Conservation (phyloP, 1,140 invertebrate species). For the Sipha flava region DNA sequence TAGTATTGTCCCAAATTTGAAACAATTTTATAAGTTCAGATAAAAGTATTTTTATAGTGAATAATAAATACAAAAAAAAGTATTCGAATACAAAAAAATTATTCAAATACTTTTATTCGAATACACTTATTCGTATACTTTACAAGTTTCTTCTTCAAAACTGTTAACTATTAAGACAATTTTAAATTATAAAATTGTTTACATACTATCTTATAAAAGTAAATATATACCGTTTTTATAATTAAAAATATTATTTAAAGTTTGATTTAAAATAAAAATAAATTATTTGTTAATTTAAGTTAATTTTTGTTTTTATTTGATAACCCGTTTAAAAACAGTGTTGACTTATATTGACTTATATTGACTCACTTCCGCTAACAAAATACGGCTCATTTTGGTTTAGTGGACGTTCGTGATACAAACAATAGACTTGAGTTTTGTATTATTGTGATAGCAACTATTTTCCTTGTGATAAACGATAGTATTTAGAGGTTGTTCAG, state of each 20-base stretch:
- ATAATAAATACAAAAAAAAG: no score
- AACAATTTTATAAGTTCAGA: no score
- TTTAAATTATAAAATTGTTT: no score
- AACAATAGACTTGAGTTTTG: constrained; percentile 3
- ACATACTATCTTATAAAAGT: no score
- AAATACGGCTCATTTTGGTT: neutral
- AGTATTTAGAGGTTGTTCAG: neutral
- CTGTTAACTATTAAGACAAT: no score
- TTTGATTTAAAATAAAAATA: neutral
- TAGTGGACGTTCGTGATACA: neutral
- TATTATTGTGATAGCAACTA: neutral
- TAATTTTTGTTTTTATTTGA: neutral
- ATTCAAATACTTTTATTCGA: no score
- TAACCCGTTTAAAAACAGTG: neutral
- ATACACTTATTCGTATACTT: no score
- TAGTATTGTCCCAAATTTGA: no score
- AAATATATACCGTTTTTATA: neutral
- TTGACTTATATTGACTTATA: no score
- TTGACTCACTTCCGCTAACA: neutral
- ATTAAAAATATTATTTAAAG: neutral
- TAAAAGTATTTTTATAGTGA: no score
- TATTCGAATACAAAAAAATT: no score
- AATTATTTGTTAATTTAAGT: neutral
- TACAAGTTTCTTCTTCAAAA: no score
- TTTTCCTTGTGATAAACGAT: constrained; percentile 16